These are phyloP conservation scores for Carcharodon carcharias DNA, from an alignment of 2,797 vertebrate species.

Conservation along the genomic window DNA sequence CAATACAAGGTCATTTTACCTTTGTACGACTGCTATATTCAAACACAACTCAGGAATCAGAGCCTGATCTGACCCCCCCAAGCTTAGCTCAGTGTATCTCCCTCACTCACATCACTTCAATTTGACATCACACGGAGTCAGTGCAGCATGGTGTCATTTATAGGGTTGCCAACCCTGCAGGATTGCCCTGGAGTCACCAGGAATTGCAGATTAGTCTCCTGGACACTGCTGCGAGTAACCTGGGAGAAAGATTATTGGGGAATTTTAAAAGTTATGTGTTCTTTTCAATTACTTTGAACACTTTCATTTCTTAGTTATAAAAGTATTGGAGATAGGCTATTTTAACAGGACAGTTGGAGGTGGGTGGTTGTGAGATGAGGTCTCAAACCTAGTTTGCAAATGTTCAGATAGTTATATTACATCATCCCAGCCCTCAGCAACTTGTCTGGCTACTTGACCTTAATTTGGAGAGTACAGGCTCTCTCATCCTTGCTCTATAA, in stretches of 20 bases:
- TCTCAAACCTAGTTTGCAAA: neutral
- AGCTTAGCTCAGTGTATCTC: neutral
- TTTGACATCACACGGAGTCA: neutral
- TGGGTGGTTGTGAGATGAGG: neutral
- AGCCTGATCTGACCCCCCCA: neutral
- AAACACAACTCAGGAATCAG: neutral
- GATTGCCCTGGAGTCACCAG: neutral
- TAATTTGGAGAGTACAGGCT: neutral
- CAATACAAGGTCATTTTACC: neutral
- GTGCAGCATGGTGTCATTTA: neutral
- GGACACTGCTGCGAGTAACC: neutral
- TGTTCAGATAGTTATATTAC: neutral
- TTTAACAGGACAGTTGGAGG: neutral
- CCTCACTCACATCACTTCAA: neutral
- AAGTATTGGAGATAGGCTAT: neutral
- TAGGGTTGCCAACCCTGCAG: neutral
- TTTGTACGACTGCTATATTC: neutral
- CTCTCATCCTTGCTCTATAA: neutral
- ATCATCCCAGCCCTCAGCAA: neutral
- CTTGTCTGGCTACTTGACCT: neutral
- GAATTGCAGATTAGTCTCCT: neutral
- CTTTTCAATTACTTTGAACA: neutral
- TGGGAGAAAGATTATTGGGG: neutral
- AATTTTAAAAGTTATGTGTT: neutral
- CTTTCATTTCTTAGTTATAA: neutral